Evolutionary conservation across 2,113 vertebrate species (phyloP), one percentile per base, ranked within the genome.

Genomic region (Protobothrops flavoviridis): DNA sequence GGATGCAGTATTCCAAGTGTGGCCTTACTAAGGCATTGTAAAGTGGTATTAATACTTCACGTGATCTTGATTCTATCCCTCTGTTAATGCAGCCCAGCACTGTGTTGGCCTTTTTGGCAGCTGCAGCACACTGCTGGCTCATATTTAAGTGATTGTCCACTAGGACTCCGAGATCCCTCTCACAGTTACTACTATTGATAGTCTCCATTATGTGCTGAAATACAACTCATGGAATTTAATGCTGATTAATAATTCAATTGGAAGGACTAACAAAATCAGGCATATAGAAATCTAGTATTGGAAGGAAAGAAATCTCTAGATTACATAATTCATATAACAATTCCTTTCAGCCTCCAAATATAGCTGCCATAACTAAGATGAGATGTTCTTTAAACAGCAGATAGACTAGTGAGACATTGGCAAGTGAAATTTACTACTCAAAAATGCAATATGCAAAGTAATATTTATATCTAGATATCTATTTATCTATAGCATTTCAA

Each of bases 381-480:
- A 69, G 55, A 88, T 56, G 61, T 88, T 81, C 74, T 89, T 89
- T 64, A 69, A 90, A n/a, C 5, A 10, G 52, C 45, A 0, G 4
- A 15, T 87, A 59, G 59, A 39, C 12, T 50, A 29, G 59, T 23
- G n/a, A 52, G 33, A 0, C 11, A 64, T 81, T 29, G 3, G 57
- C 1, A 3, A 43, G 56, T 50, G 91, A 59, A 90, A 95, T 90
- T 95, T 59, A 85, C 69, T 88, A 57, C 29, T 10, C 87, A 89
- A 88, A 45, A 90, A 94, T 88, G 91, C 26, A 17, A 92, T 94
- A 69, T 91, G 87, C 8, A 20, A 1, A 57, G 45, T 23, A 81
- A 69, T 64, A 64, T 29, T 4, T 64, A n/a, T 12, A 69, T 13
- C 11, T 13, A 69, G 13, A 15, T 15, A 53, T 53, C 52, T 53